Evolutionary conservation across 2,113 vertebrate genomes (phyloP).

Genomic region (Chlamydotis undulata): DNA sequence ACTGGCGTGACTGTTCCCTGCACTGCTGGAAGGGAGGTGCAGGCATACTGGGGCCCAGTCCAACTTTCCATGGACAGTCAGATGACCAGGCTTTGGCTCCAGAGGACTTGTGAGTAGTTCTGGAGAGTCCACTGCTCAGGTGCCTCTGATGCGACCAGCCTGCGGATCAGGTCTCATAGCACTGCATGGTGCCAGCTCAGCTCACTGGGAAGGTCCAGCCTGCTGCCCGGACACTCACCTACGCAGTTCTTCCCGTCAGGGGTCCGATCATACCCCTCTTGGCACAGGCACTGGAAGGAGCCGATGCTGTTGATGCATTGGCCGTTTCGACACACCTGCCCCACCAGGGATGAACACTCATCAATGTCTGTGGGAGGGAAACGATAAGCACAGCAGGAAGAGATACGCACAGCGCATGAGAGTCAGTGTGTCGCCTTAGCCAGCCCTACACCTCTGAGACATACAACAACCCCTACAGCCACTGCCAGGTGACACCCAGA

Average conservation of each 20-base stretch:
- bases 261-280: slow-evolving; percentile 91
- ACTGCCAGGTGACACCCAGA: background rate
- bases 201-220: background rate
- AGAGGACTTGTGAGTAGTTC: background rate
- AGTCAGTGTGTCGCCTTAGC: background rate
- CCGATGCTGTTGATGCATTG: slow-evolving; percentile 91
- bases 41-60: too few relatives aligned
- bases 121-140: background rate
- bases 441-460: background rate
- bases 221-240: slow-evolving; percentile 74
- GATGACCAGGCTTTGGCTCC: background rate
- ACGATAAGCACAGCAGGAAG: background rate
- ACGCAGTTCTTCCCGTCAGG: slow-evolving; percentile 90
- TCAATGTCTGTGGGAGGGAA: slow-evolving; percentile 81
- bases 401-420: background rate
- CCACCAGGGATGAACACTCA: slow-evolving; percentile 84
- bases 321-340: slow-evolving; percentile 89
- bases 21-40: background rate
- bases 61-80: background rate
- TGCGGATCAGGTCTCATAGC: background rate
- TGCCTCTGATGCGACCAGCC: background rate
- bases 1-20: background rate
- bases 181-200: background rate
- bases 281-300: slow-evolving; percentile 92
- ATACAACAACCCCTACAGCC: rapidly evolving